Evolutionary conservation across 2,888 invertebrate genomes (phyloP).

Genomic region (Sipha maydis): DNA sequence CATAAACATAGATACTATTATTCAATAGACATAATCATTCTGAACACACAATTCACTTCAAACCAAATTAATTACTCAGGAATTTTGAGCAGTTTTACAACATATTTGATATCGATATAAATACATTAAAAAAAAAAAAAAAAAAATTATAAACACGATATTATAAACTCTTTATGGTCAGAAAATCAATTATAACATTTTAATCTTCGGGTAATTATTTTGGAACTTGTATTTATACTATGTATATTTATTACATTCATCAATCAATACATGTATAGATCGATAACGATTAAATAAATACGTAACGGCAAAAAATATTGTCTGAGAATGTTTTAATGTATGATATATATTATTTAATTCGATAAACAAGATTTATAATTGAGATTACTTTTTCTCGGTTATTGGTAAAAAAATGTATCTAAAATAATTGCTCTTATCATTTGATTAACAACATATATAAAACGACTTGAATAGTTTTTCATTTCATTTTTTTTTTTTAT

Average conservation of each 20-base stretch:
- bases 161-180: constrained; percentile 2
- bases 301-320: neutral
- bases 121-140: neutral
- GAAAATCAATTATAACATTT: constrained; percentile 22
- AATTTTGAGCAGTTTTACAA: constrained; percentile 5
- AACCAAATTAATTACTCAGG: neutral
- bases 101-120: neutral
- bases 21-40: neutral
- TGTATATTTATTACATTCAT: neutral
- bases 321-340: neutral
- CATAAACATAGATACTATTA: neutral
- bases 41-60: neutral
- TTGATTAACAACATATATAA: neutral
- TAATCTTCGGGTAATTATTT: constrained; percentile 6
- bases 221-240: neutral
- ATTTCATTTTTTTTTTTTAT: neutral
- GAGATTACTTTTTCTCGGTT: constrained; percentile 3
- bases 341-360: neutral
- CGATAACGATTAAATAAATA: neutral
- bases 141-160: neutral
- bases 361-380: constrained; percentile 13
- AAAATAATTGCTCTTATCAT: neutral
- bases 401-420: neutral
- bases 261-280: neutral
- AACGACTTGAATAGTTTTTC: neutral